A percentile compares a stretch with the other conserved stretches of the same genome.
Conservation (phyloP, 37 sponge, comb jelly and placozoan species). For the Aplysina aerophoba region DNA sequence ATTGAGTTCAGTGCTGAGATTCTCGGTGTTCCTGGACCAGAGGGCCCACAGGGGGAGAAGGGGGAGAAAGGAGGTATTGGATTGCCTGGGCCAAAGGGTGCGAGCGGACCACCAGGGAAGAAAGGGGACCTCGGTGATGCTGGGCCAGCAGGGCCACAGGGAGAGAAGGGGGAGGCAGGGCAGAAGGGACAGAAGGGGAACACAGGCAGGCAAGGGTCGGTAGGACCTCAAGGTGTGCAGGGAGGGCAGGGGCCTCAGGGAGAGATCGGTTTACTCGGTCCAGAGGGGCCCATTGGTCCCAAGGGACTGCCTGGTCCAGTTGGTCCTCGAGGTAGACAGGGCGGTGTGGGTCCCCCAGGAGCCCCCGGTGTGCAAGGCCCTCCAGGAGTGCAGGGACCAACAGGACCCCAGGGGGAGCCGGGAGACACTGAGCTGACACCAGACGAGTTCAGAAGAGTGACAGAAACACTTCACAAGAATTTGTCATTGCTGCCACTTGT, state of each 20-base stretch:
- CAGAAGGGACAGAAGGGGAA: too few relatives aligned
- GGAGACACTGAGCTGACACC: not conserved
- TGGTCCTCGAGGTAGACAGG: too few relatives aligned
- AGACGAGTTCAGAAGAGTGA: conserved; percentile 2
- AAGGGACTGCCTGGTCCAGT: too few relatives aligned
- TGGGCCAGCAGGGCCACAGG: not conserved
- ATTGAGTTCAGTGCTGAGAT: not conserved
- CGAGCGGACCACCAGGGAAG: not conserved
- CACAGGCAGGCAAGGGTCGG: too few relatives aligned
- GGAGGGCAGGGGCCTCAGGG: too few relatives aligned
- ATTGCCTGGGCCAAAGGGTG: not conserved
- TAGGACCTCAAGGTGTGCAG: too few relatives aligned
- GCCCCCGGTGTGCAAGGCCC: too few relatives aligned
- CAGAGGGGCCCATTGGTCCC: too few relatives aligned
- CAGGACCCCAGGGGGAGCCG: too few relatives aligned
- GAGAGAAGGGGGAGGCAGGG: not conserved
- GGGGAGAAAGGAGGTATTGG: conserved; percentile 1
- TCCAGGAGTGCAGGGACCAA: too few relatives aligned
- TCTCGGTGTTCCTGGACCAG: conserved; percentile 16
- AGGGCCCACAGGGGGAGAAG: conserved; percentile 3
- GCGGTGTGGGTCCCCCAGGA: too few relatives aligned
- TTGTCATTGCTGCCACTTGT: not conserved
- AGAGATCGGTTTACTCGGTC: too few relatives aligned
- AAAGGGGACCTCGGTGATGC: conserved; percentile 6
- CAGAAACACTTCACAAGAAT: conserved; percentile 15